These are phyloP conservation scores for Falco biarmicus DNA, from an alignment of 2,797 vertebrate species.

Conservation along the genomic window DNA sequence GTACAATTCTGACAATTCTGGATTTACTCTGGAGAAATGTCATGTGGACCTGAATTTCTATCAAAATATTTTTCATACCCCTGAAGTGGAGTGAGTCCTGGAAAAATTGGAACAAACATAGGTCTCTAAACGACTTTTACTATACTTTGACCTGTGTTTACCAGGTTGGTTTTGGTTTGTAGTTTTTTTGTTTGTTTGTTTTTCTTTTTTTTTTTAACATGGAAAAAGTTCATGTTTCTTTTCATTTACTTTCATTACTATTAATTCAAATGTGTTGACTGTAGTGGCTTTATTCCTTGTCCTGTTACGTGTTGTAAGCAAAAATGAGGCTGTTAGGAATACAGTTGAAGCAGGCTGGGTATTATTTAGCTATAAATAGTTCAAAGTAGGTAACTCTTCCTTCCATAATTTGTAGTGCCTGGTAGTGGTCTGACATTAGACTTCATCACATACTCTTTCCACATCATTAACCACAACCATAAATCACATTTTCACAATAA, in stretches of 20 bases:
- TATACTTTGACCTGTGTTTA: neutral
- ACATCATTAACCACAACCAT: neutral
- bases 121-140: neutral
- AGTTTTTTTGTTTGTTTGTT: no score
- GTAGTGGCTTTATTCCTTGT: neutral
- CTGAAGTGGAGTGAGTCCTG: neutral
- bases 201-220: neutral
- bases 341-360: neutral
- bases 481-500: constrained; percentile 2
- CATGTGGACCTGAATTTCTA: neutral
- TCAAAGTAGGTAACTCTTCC: neutral
- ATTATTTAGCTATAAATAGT: neutral
- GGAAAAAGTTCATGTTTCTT: neutral
- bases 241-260: neutral
- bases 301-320: neutral
- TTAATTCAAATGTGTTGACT: neutral
- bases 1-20: neutral
- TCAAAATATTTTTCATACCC: neutral
- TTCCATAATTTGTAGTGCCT: neutral
- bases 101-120: neutral
- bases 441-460: neutral
- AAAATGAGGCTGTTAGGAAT: neutral
- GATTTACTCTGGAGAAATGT: neutral
- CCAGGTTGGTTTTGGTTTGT: fast-evolving
- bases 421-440: neutral